Percentiles rank a stretch among this genome's conserved stretches.
phyloP scores from a whole-genome alignment of 2,888 invertebrate species.

The Exephanes ischioxanthus region DNA sequence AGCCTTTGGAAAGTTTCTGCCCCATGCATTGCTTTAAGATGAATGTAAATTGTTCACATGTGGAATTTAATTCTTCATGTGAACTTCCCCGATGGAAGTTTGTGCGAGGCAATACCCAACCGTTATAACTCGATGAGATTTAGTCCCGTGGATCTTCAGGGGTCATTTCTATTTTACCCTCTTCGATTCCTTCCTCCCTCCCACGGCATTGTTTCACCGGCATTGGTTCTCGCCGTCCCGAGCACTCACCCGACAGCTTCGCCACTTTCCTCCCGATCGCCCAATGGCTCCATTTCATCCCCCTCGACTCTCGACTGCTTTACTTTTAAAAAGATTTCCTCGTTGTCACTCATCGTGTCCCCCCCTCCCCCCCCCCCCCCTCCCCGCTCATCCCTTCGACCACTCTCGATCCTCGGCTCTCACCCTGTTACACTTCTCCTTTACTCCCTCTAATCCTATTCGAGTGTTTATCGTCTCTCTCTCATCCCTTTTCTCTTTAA shows the following conservation, averaged over 20 bases:
- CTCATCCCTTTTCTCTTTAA: conserved; percentile 47
- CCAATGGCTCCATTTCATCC: conserved; percentile 45
- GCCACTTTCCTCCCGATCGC: conserved; percentile 50
- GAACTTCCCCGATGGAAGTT: too few relatives aligned
- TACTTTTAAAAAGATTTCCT: conserved; percentile 61
- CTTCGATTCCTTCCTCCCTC: conserved; percentile 2
- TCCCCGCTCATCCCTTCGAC: conserved; percentile 47
- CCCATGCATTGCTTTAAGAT: too few relatives aligned
- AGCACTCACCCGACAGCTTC: conserved; percentile 20
- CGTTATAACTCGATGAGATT: too few relatives aligned
- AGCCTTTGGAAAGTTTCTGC: too few relatives aligned
- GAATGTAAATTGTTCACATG: too few relatives aligned
- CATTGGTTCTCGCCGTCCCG: conserved; percentile 13
- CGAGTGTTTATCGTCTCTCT: conserved; percentile 61
- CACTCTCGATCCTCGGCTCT: conserved; percentile 47
- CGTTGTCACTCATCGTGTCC: conserved; percentile 61
- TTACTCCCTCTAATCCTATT: conserved; percentile 55
- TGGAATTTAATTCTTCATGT: too few relatives aligned
- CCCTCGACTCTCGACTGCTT: conserved; percentile 39
- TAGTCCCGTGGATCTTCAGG: too few relatives aligned
- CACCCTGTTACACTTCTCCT: conserved; percentile 15
- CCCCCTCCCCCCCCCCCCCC: background rate
- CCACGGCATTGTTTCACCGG: conserved; percentile 54
- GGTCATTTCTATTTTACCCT: background rate
- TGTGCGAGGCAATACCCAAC: too few relatives aligned